Evolutionary conservation across 2,888 invertebrate genomes (phyloP), one percentile per base, ranked within the genome.

Genomic region (Zhuqinia jingwanae): DNA sequence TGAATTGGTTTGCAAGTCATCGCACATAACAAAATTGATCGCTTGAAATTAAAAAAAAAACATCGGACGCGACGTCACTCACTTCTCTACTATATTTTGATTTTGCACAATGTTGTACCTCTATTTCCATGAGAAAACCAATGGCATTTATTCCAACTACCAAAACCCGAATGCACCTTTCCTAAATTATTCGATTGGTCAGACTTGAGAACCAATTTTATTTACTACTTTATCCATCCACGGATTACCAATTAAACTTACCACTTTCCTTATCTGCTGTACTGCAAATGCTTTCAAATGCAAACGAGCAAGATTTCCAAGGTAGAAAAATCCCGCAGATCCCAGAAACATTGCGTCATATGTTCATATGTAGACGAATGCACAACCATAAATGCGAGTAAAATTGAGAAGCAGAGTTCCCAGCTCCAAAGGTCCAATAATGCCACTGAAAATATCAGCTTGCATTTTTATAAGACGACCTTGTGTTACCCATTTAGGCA

Each of bases 1-100:
- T 79, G 30, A 25, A 85, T 79, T 27, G 73, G 79, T 50, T 73
- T 58, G 30, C 78, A 50, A 15, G 85, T 15, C 70, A 85, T 73
- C 13, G 53, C 13, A 17, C 75, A 75, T 8, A 27, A 60, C 5
- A 85, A n/a, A 50, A 85, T 63, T 2, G 85, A 56, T 45, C 60
- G 17, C 84, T 83, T n/a, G 6, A 45, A 27, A 15, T 36, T 47
- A 73, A 25, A 25, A 50, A 10, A 45, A 3, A 10, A 2, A 1
- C 8, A 45, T 30, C 45, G 2, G 10, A 36, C 13, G 15, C 27
- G 27, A 3, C 20, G 20, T 20, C 2, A 56, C 20, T 2, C n/a
- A 50, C n/a, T 2, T n/a, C 2, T 50, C n/a, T 50, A 13, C 15
- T 50, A n/a, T n/a, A n/a, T n/a, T n/a, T n/a, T n/a, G n/a, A n/a